Conservation (phyloP, 2,888 invertebrate genomes). For the Podabrus alpinus region DNA sequence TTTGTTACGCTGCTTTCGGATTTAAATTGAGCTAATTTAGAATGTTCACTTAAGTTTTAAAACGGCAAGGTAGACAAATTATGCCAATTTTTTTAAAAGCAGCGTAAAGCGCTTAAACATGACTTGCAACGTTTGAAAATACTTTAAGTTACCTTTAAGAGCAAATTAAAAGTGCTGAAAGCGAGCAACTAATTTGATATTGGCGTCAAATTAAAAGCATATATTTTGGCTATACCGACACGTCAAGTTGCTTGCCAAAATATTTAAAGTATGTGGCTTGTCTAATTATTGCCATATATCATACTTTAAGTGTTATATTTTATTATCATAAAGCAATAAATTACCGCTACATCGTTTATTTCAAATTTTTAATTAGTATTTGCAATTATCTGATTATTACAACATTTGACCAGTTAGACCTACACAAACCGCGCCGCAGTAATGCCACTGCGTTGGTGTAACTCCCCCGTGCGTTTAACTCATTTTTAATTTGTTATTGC, state of each 20-base stretch:
- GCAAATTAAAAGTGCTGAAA: constrained; percentile 8
- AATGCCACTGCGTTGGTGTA: background rate
- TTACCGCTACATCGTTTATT: background rate
- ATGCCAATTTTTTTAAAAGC: background rate
- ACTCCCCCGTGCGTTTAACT: background rate
- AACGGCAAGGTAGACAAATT: background rate
- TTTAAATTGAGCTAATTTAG: background rate
- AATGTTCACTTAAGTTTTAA: background rate
- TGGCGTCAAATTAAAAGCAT: constrained; percentile 18
- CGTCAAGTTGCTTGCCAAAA: constrained; percentile 5
- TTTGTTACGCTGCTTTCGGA: background rate
- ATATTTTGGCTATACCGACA: constrained; percentile 6
- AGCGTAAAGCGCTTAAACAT: background rate
- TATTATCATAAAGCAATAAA: background rate
- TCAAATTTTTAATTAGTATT: background rate
- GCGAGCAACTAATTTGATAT: constrained; percentile 16
- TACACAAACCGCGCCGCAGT: background rate
- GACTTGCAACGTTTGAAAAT: background rate
- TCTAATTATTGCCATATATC: constrained; percentile 3
- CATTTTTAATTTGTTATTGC: background rate
- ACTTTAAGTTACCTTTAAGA: background rate
- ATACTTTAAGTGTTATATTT: constrained; percentile 3
- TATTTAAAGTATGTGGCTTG: constrained; percentile 8
- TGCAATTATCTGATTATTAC: background rate
- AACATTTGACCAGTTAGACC: background rate